Base-by-base conservation (phyloP, 1,140 invertebrate species). In the Cydia pomonella region DNA sequence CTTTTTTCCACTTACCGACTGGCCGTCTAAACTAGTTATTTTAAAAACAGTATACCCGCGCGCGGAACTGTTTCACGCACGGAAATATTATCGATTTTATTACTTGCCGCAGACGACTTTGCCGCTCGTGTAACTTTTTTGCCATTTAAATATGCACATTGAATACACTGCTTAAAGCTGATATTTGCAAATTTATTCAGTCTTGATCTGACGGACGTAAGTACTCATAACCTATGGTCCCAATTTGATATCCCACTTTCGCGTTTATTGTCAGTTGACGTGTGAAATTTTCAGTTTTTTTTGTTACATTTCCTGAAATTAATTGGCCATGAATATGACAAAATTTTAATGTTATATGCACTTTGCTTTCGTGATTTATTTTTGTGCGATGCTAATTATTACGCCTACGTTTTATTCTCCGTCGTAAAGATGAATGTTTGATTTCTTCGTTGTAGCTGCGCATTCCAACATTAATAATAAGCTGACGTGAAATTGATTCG, bases 51-150 rank as follows among this genome's bases (percentile, higher is more conserved):
- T 69, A 69, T 33, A 69, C 7, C 2, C 64, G 27, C 29, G 64
- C 64, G 13, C 64, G 64, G 27, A 69, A 69, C 27, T 69, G 64
- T 69, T 69, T 18, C 64, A 59, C 64, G 27, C 64, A 69, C 64
- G 64, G 29, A 69, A 69, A 69, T 38, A 12, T 33, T 33, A 33
- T 33, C 16, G 64, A 69, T 69, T 38, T 69, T 2, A 33, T 33
- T 69, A 38, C 21, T 69, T 23, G 53, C 53, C 18, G 53, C 53
- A 23, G 12, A 23, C 53, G 53, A 59, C 18, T 59, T 59, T 23
- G 53, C 3, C 21, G 18, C 53, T 21, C n/a, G 2, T 59, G 9
- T 9, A 10, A 23, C 9, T 23, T 59, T 23, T 59, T 59, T 59
- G 9, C 53, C 53, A 59, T 23, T 23, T 23, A n/a, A 59, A 59